Evolutionary conservation across 2,888 invertebrate genomes (phyloP).

Genomic region (Heliconius sara): DNA sequence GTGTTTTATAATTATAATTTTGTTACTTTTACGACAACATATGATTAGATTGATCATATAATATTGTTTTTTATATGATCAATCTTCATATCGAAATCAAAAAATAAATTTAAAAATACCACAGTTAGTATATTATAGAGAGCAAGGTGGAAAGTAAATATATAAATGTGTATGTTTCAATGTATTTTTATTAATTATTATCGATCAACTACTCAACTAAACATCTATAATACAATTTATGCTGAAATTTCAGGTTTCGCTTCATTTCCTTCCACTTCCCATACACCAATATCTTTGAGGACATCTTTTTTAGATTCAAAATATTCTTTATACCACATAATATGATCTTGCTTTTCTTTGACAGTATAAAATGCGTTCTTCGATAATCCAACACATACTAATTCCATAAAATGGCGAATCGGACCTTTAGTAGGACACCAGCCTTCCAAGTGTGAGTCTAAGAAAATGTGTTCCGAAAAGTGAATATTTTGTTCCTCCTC

Average conservation of each 20-base stretch:
- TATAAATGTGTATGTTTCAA: background rate
- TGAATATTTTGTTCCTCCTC: conserved; percentile 87
- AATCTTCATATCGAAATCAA: no score
- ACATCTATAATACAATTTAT: conserved; percentile 40
- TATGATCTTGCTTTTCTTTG: conserved; percentile 93
- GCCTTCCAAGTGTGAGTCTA: conserved; percentile 92
- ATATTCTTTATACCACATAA: conserved; percentile 96
- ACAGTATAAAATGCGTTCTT: conserved; percentile 96
- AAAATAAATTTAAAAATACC: no score
- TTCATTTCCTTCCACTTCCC: conserved; percentile 62
- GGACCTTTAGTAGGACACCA: conserved; percentile 97
- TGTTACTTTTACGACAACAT: no score
- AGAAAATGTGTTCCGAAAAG: conserved; percentile 97
- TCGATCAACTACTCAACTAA: conserved; percentile 37
- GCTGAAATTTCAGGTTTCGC: conserved; percentile 51
- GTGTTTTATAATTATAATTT: no score
- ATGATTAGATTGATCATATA: no score
- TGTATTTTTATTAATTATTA: conserved; percentile 26
- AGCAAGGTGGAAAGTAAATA: background rate
- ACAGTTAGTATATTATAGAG: no score
- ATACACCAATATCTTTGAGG: conserved; percentile 86
- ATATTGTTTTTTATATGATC: no score
- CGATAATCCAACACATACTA: conserved; percentile 95
- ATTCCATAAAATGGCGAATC: conserved; percentile 97
- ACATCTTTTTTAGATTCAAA: conserved; percentile 91